Percentiles rank a stretch among this genome's conserved stretches.
These are phyloP conservation scores for Ichneumon xanthorius DNA, from an alignment of 2,888 invertebrate genomes.

Conservation along the genomic window DNA sequence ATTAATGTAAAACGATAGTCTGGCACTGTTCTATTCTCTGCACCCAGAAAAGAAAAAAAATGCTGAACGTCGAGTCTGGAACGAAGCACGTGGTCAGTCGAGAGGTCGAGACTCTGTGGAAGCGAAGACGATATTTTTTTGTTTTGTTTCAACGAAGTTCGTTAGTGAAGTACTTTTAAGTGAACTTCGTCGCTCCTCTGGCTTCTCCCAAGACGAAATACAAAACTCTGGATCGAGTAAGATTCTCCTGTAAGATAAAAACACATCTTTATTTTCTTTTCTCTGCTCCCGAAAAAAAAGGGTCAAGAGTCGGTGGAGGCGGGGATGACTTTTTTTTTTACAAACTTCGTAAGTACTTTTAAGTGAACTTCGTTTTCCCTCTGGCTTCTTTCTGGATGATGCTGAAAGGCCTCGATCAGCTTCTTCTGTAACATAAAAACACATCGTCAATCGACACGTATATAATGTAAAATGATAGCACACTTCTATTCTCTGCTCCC, in stretches of 20 bases:
- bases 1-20: not conserved
- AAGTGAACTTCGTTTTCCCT: not conserved
- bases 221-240: too few relatives aligned
- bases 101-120: constrained; percentile 38
- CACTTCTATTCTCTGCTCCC: not conserved
- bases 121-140: not conserved
- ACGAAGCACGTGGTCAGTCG: constrained; percentile 16
- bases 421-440: not conserved
- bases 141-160: not conserved
- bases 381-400: constrained; percentile 10
- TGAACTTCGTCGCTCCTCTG: too few relatives aligned
- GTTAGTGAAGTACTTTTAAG: too few relatives aligned
- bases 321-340: too few relatives aligned
- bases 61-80: not conserved
- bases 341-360: too few relatives aligned
- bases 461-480: not conserved
- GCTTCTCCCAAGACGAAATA: too few relatives aligned
- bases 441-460: not conserved
- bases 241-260: too few relatives aligned
- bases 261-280: too few relatives aligned
- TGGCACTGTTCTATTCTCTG: constrained; percentile 9
- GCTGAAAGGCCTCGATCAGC: not conserved
- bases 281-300: too few relatives aligned
- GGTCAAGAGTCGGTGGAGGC: constrained; percentile 41
- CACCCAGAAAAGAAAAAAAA: not conserved